Percentiles rank a stretch among this genome's conserved stretches.
Evolutionary conservation across 2,888 invertebrate species (phyloP).

Genomic region (Byasa hedistus): DNA sequence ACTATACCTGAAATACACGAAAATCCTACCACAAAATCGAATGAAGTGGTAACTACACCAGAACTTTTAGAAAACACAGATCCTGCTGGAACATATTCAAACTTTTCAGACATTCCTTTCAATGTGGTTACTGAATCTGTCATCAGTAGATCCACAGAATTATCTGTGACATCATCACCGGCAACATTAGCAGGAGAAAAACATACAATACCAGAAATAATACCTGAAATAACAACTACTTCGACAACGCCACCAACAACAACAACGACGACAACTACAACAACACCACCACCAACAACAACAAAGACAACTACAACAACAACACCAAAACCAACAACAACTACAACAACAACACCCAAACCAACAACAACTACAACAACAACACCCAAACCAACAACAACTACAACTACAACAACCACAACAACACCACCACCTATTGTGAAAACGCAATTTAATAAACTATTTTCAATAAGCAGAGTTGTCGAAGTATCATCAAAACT

Average conservation of each 20-base stretch:
- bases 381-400: no score
- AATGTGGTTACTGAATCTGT: constrained; percentile 42
- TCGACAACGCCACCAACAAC: background rate
- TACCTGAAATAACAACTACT: background rate
- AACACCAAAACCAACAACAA: no score
- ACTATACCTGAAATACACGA: constrained; percentile 45
- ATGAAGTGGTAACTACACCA: constrained; percentile 54
- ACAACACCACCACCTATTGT: constrained; percentile 56
- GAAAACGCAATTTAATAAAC: constrained; percentile 78
- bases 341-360: background rate
- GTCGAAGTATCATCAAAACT: constrained; percentile 84
- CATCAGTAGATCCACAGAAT: constrained; percentile 1
- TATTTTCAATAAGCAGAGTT: constrained; percentile 85
- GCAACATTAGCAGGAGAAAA: background rate
- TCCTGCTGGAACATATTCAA: constrained; percentile 54
- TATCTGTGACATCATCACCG: constrained; percentile 17
- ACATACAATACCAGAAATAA: background rate
- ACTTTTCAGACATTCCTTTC: constrained; percentile 47
- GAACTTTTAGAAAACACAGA: constrained; percentile 56
- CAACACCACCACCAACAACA: constrained; percentile 28
- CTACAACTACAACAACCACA: constrained; percentile 50
- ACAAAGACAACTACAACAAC: constrained; percentile 36
- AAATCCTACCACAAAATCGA: constrained; percentile 46
- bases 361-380: background rate
- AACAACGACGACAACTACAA: background rate